Evolutionary conservation across 2,888 invertebrate genomes (phyloP), one percentile per base, ranked within the genome.

Genomic region (Stictocephala bisonia): DNA sequence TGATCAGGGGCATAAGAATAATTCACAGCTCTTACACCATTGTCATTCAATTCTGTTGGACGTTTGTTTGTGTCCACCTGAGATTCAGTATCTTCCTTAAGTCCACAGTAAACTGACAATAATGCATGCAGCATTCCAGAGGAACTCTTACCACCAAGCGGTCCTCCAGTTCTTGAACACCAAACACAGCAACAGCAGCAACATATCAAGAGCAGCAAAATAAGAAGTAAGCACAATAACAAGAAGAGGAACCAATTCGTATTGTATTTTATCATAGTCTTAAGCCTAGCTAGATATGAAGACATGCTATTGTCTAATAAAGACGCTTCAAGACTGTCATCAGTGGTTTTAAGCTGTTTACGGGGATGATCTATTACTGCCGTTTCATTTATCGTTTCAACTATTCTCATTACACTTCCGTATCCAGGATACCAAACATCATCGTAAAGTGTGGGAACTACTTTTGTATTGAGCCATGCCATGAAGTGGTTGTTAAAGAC

Each of bases 321-420:
- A 9, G 44, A 44, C 15, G 7, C 4, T 44, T 44, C 44, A 15
- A 44, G 44, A 15, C 44, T 44, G 44, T 9, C 15, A n/a, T 44
- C 44, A 15, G 7, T 44, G 4, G 15, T 15, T 9, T n/a, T n/a
- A n/a, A 4, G 26, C 26, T 26, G 15, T 27, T 4, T 6, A 15
- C 27, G 24, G 26, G n/a, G n/a, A n/a, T 26, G 40, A 20, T 41
- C 44, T 15, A 27, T 15, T 20, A 71, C 44, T 67, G 72, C 77
- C 75, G 75, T 71, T 69, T 77, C 74, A 27, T 78, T 75, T 74
- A 78, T 77, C 2, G 78, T 78, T 74, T 78, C 77, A 11, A 78
- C 44, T n/a, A 78, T 77, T 18, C 78, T 69, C 77, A 78, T 77
- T n/a, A 78, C 77, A 15, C 77, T 75, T 15, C 78, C 78, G 44